Evolutionary conservation across 2,888 invertebrate species (phyloP).

Genomic region (Taphrorychus bicolor): DNA sequence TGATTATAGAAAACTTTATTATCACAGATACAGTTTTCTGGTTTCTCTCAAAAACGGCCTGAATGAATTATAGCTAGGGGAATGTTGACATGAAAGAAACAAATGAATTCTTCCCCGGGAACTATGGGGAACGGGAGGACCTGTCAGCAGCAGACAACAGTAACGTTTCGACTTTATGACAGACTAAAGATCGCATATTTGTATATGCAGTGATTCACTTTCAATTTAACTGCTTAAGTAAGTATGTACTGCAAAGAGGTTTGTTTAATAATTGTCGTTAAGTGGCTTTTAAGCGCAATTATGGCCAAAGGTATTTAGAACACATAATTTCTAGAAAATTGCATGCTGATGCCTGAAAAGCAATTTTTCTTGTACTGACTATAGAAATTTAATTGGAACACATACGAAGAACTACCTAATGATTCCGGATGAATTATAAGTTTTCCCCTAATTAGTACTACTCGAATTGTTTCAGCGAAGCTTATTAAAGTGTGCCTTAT

Average conservation of each 20-base stretch:
- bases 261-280: neutral
- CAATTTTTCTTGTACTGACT: too few species aligned
- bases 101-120: conserved; percentile 34
- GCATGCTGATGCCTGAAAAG: neutral
- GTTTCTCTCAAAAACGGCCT: neutral
- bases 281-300: neutral
- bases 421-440: neutral
- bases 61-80: conserved; percentile 22
- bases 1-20: neutral
- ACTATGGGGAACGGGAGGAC: conserved; percentile 20
- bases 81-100: conserved; percentile 22
- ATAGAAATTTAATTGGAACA: neutral
- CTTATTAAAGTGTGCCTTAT: neutral
- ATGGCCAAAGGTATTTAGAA: neutral
- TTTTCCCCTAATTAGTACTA: neutral
- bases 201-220: neutral
- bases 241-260: too few species aligned
- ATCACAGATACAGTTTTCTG: neutral
- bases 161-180: conserved; percentile 26
- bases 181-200: too few species aligned
- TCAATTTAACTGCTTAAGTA: neutral
- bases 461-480: neutral
- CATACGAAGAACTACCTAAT: neutral
- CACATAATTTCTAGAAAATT: neutral
- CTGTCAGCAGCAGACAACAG: conserved; percentile 27